A percentile compares a stretch with the other conserved stretches of the same genome.
phyloP scores from a whole-genome alignment of 2,797 vertebrate species.

The Discoglossus pictus region DNA sequence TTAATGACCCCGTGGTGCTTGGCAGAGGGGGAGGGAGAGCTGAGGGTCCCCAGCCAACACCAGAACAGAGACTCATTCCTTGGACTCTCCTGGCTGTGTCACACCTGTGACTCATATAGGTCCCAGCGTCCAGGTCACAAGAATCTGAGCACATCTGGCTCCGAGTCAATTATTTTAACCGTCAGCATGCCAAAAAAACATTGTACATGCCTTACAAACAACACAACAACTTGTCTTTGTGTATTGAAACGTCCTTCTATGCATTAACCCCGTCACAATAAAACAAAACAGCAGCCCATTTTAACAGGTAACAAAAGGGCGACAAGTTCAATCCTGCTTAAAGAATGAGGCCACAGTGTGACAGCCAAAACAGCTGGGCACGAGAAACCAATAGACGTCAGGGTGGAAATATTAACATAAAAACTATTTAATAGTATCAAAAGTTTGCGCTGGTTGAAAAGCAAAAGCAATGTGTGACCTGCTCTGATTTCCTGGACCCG shows the following conservation, averaged over 20 bases:
- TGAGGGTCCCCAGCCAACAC: slow-evolving; percentile 46
- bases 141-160: slow-evolving; percentile 33
- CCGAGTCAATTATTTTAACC: slow-evolving; percentile 29
- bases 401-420: too few species aligned
- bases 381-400: too few species aligned
- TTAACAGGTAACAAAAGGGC: too few species aligned
- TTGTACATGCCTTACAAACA: background rate
- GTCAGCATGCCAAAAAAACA: background rate
- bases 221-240: background rate
- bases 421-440: background rate
- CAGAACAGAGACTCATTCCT: slow-evolving; percentile 45
- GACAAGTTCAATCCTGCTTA: too few species aligned
- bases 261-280: too few species aligned
- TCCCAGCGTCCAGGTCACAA: slow-evolving; percentile 47
- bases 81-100: slow-evolving; percentile 44
- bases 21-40: slow-evolving; percentile 36
- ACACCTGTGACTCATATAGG: slow-evolving; percentile 49
- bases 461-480: background rate
- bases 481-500: background rate
- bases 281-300: too few species aligned
- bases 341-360: too few species aligned
- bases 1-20: slow-evolving; percentile 53
- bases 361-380: too few species aligned
- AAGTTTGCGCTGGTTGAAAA: background rate
- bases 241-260: background rate